phyloP scores from a whole-genome alignment of 2,797 vertebrate species.

The Syngnathus acus region DNA sequence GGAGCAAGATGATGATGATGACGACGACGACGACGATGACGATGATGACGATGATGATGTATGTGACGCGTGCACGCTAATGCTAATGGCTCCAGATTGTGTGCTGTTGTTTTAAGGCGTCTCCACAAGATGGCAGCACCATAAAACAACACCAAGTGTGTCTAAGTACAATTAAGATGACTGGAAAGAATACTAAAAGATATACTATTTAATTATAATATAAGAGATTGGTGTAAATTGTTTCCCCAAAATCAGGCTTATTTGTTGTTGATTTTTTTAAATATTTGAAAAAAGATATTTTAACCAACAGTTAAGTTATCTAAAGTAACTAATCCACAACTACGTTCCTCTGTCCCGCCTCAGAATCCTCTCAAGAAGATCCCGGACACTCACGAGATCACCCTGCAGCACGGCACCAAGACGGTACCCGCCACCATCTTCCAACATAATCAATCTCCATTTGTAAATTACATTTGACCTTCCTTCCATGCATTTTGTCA shows the following conservation, averaged over 20 bases:
- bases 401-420: conserved; percentile 86
- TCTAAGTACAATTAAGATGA: neutral
- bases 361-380: conserved; percentile 91
- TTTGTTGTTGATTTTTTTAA: no score
- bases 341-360: neutral
- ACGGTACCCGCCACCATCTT: conserved; percentile 64
- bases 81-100: neutral
- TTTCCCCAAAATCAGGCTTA: no score
- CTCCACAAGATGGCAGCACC: conserved; percentile 62
- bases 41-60: conserved; percentile 50
- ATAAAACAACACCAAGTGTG: conserved; percentile 6
- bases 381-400: conserved; percentile 95
- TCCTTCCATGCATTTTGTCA: conserved; percentile 9
- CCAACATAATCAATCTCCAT: neutral
- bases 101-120: neutral
- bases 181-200: no score
- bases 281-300: neutral
- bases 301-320: no score
- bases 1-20: conserved; percentile 54
- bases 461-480: neutral
- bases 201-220: no score
- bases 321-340: neutral
- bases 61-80: no score
- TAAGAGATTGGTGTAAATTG: no score
- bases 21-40: conserved; percentile 57